Base-by-base conservation (phyloP, 1,140 invertebrate genomes). In the Aphaenogaster floridana region DNA sequence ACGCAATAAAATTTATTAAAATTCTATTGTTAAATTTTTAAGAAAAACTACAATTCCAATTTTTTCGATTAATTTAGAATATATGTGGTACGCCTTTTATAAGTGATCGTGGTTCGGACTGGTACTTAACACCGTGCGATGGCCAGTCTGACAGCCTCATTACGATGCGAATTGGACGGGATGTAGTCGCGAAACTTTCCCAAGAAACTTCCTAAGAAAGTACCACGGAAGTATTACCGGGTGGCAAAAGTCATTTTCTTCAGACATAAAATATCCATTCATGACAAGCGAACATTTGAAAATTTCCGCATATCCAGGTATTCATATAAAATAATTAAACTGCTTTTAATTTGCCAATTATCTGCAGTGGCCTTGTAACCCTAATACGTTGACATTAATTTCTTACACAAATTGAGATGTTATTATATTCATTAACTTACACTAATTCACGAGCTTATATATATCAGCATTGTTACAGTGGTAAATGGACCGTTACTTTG, bases 121-220 rank as follows among this genome's bases (percentile, higher is more conserved):
- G 42, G 69, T 76, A 84, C 68, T 74, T 84, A 84, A 84, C 80
- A 83, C 45, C 54, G 54, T 42, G 13, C 54, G 80, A 76, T 84
- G 69, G 80, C 80, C 69, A 84, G 54, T 84, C 80, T 84, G 69
- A 84, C 80, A 84, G 54, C 45, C 80, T 84, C 69, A 84, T 84
- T 76, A 84, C 80, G 69, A 84, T 84, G 80, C 80, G 80, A 84
- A 84, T 84, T 84, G 80, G 80, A 76, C 42, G 80, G 48, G 69
- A 76, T 84, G 80, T 74, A 84, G 69, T 84, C 54, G 80, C 45
- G 52, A 76, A 84, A 84, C 80, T 84, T 84, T 63, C 17, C 80
- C 28, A 76, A 61, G 80, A 84, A 84, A 84, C 80, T 84, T 84
- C 42, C 69, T 74, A 84, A 63, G 80, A 84, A 84, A 84, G 80